phyloP scores from a whole-genome alignment of 2,113 vertebrate species.

The Verasper variegatus region DNA sequence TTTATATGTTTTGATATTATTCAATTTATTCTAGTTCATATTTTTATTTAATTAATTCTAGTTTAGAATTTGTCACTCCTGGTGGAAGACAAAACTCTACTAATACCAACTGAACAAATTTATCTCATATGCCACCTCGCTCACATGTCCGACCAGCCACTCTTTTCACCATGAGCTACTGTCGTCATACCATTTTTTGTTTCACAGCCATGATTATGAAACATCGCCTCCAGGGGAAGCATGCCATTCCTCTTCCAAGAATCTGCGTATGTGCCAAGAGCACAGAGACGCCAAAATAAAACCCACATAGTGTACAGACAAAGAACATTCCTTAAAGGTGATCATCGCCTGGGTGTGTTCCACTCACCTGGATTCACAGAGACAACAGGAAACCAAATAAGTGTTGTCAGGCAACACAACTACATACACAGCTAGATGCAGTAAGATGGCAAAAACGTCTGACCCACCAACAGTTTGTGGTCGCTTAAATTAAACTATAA shows the following conservation, averaged over 20 bases:
- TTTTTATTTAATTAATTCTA: background rate
- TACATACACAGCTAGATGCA: background rate
- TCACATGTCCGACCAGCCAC: constrained; percentile 12
- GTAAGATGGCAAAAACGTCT: background rate
- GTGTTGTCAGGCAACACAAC: constrained; percentile 53
- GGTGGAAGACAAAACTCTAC: background rate
- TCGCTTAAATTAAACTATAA: constrained; percentile 32
- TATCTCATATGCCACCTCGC: background rate
- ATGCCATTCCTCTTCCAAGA: constrained; percentile 53
- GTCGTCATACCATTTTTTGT: constrained; percentile 6
- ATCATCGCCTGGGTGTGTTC: constrained; percentile 65
- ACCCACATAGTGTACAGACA: constrained; percentile 15
- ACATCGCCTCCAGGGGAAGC: constrained; percentile 46
- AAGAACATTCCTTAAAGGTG: constrained; percentile 66
- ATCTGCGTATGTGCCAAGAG: constrained; percentile 48
- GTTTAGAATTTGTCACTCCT: background rate
- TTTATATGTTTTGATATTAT: too few relatives aligned
- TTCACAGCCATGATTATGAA: constrained; percentile 50
- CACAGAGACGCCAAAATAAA: background rate
- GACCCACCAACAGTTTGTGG: constrained; percentile 3
- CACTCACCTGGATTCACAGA: constrained; percentile 46
- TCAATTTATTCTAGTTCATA: too few relatives aligned
- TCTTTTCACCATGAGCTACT: background rate
- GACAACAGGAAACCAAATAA: constrained; percentile 44
- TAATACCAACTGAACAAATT: background rate